Base-by-base conservation (phyloP, 2,797 vertebrate species). In the Lutjanus argentimaculatus region DNA sequence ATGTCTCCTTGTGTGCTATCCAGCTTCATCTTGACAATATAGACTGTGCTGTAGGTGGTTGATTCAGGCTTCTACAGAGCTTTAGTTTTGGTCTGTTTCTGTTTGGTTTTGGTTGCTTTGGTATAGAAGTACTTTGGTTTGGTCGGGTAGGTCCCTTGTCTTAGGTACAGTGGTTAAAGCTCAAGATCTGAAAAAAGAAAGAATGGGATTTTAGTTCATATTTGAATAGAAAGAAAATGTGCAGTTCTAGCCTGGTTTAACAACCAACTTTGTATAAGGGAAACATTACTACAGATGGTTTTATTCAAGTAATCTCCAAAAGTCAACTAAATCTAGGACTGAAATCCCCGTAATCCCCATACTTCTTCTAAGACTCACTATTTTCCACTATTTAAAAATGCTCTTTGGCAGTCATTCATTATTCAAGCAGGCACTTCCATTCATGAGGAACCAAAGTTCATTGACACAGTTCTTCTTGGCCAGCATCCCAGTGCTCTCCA, bases 11-110 rank as follows among this genome's bases (percentile, higher is more conserved):
- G 49, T 19, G 79, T 67, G 69, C 82, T 88, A 40, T 96, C 93
- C 79, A 94, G 89, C 86, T 94, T 96, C 95, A 96, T 95, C 40
- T 69, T 72, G 15, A 48, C 25, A 30, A 8, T 62, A 15, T 25
- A 22, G 7, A 56, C 15, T 63, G 48, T 8, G 16, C 10, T 45
- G 77, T 7, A 19, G 61, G 15, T 8, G 19, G 14, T 25, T 16
- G 16, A 56, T 42, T 51, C 3, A n/a, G 52, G 30, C 49, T 69
- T 21, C 6, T 57, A 12, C 9, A 2, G 51, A 53, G 1, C 16
- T 82, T 75, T n/a, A 22, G 16, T 52, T 87, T 36, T 74, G 65
- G 77, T 55, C 75, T 74, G 22, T 46, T 71, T 77, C 19, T 11
- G 53, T 91, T 93, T 89, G 89, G 89, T 79, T 84, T 71, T 6